Base-by-base conservation (phyloP, 1,140 invertebrate genomes). In the Phthorimaea operculella region DNA sequence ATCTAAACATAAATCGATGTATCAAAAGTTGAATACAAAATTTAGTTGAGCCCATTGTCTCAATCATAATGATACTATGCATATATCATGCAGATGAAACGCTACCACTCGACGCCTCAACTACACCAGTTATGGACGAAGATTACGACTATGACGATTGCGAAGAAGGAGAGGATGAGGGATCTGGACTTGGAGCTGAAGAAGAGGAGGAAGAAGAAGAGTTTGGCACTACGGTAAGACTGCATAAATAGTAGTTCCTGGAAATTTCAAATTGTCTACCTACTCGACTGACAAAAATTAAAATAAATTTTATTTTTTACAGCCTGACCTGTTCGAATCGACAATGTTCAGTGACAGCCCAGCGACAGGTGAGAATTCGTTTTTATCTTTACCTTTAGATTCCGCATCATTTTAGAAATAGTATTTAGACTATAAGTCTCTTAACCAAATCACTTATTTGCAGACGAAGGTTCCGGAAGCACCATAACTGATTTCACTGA, bases 331-430 rank as follows among this genome's bases (percentile, higher is more conserved):
- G 21, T 28, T 28, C 6, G 21, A 33, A 89, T 90, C 7, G 36
- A 39, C 86, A 5, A 92, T 92, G 91, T 74, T 88, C 36, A 90
- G 90, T 62, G 91, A 92, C 61, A 72, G 80, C 33, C 63, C 77
- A 9, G 61, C 52, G 52, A 73, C 66, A 47, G 12, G 44, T 47
- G 16, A 47, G 16, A 47, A 45, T 8, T 8, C 42, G 42, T 6
- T 6, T 45, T 47, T 47, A 16, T 2, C 15, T 15, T 47, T 4
- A 47, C 11, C 11, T 47, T 16, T 12, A 9, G 10, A 3, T 39
- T 34, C 33, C 33, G 33, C 33, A 11, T 34, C 6, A 11, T 34
- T 34, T 34, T 11, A 34, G 11, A 34, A 34, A 34, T 34, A n/a
- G n/a, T n/a, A n/a, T 28, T 28, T 28, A 28, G 21, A 28, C 6